Evolutionary conservation across 2,888 invertebrate genomes (phyloP).

Genomic region (Drosophila rubida): DNA sequence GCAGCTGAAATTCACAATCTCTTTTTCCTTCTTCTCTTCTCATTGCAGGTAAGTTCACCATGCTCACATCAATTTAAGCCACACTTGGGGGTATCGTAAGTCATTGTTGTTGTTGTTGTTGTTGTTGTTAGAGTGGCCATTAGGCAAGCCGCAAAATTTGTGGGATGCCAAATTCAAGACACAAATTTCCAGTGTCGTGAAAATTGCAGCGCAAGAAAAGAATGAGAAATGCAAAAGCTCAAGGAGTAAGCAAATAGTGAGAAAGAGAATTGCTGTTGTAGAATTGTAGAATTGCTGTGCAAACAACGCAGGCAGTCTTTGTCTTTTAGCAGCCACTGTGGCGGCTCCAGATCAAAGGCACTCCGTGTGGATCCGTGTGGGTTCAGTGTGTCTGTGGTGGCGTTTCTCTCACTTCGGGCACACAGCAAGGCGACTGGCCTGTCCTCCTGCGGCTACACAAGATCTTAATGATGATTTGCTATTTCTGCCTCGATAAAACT

Average conservation of each 20-base stretch:
- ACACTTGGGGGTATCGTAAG: constrained; percentile 63
- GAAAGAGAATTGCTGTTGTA: too few species aligned
- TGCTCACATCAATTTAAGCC: constrained; percentile 35
- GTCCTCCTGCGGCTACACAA: constrained; percentile 19
- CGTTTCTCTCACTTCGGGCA: constrained; percentile 57
- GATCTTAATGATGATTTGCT: constrained; percentile 76
- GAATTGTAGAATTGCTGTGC: constrained; percentile 36
- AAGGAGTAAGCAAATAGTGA: background rate
- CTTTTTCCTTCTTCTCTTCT: constrained; percentile 29
- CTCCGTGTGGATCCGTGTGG: constrained; percentile 19
- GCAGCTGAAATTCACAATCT: constrained; percentile 44
- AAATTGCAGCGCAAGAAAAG: constrained; percentile 25
- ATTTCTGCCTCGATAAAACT: constrained; percentile 44
- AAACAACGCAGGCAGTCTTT: constrained; percentile 52
- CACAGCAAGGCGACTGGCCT: background rate
- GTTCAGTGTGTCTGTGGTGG: constrained; percentile 45
- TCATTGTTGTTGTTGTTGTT: constrained; percentile 27
- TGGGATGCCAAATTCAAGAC: constrained; percentile 25
- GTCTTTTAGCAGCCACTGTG: constrained; percentile 55
- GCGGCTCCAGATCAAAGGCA: constrained; percentile 54
- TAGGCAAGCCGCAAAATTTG: constrained; percentile 50
- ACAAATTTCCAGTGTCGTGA: constrained; percentile 27
- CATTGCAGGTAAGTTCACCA: constrained; percentile 68
- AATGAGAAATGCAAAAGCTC: constrained; percentile 16
- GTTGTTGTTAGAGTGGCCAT: constrained; percentile 37